phyloP scores from a whole-genome alignment of 2,888 invertebrate species.

The Pyrgus malvae region DNA sequence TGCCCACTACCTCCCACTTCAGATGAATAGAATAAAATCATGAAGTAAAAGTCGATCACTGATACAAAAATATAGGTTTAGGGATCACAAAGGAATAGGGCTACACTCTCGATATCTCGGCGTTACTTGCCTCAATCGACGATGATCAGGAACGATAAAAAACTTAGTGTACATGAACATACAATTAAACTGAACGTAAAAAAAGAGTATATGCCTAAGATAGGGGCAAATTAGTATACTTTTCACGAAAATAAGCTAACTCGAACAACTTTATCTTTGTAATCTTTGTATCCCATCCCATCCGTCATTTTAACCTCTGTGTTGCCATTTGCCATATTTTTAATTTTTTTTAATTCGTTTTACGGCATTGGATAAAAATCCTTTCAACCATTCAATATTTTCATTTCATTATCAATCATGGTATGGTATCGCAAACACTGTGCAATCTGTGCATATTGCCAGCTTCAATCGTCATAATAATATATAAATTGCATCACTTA shows the following conservation, averaged over 20 bases:
- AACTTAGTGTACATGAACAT: background rate
- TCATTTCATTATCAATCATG: too few species aligned
- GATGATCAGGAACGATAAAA: background rate
- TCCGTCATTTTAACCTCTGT: conserved; percentile 15
- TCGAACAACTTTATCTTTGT: background rate
- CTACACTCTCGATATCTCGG: conserved; percentile 30
- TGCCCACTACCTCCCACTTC: background rate
- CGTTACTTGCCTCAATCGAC: conserved; percentile 6
- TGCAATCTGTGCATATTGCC: too few species aligned
- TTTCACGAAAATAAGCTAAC: background rate
- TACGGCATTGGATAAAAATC: too few species aligned
- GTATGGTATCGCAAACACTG: too few species aligned
- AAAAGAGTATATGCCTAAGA: background rate
- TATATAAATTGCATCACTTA: too few species aligned
- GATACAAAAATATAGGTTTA: conserved; percentile 45
- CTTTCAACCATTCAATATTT: too few species aligned
- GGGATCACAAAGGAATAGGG: conserved; percentile 77
- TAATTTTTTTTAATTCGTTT: too few species aligned
- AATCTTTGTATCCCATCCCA: background rate
- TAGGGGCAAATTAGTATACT: background rate
- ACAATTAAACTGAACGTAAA: background rate
- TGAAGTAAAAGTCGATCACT: conserved; percentile 1
- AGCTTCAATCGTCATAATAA: too few species aligned
- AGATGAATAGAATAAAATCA: conserved; percentile 2
- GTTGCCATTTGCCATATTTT: background rate